A percentile compares a stretch with the other conserved stretches of the same genome.
Conservation (phyloP, 2,888 invertebrate species). For the Tolmerus cingulatus region DNA sequence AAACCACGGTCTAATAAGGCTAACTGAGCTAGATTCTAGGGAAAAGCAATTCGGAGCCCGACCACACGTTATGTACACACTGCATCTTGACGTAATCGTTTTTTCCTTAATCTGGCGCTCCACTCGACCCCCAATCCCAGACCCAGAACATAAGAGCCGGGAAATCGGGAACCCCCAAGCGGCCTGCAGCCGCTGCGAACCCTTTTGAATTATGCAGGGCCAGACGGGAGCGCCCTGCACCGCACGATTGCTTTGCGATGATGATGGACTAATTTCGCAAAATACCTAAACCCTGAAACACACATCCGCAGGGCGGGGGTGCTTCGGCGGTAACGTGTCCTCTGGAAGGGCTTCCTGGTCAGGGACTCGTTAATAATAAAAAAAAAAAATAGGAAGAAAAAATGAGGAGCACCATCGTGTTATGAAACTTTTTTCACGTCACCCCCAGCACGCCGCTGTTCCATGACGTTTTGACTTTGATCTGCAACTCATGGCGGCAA, state of each 20-base stretch:
- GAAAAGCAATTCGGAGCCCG: slow-evolving; percentile 14
- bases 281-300: slow-evolving; percentile 40
- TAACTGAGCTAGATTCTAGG: slow-evolving; percentile 6
- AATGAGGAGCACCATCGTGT: not conserved
- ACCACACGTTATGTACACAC: slow-evolving; percentile 36
- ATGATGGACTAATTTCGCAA: slow-evolving; percentile 43
- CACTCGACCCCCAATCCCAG: not conserved
- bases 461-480: slow-evolving; percentile 37
- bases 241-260: slow-evolving; percentile 12
- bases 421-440: slow-evolving; percentile 41
- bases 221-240: not conserved
- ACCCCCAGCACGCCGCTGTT: slow-evolving; percentile 14
- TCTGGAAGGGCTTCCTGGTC: not conserved
- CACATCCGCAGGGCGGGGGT: slow-evolving; percentile 4
- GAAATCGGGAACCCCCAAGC: not conserved
- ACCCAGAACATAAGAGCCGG: not conserved
- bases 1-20: slow-evolving; percentile 43
- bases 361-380: not conserved
- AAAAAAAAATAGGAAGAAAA: not conserved
- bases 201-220: not conserved
- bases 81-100: slow-evolving; percentile 15
- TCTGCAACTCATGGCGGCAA: slow-evolving; percentile 37
- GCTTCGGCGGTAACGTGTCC: not conserved
- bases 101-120: slow-evolving; percentile 19
- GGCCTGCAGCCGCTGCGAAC: not conserved